Evolutionary conservation across 2,888 invertebrate species (phyloP), one percentile per base, ranked within the genome.

Genomic region (Hoplodrina ambigua): DNA sequence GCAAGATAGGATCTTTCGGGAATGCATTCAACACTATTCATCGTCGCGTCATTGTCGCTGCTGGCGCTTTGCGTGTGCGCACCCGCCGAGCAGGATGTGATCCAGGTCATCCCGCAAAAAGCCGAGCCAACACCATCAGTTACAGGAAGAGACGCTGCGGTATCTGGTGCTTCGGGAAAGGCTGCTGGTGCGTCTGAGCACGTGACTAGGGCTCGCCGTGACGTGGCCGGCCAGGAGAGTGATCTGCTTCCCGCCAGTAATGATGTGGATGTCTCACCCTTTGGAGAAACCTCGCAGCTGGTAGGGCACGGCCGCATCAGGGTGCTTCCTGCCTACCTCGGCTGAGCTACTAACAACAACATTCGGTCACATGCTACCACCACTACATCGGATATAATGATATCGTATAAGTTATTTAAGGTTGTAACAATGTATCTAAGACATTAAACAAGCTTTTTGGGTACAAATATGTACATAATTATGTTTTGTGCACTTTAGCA

Each of bases 11-110:
- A 94, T 91, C 93, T 67, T 75, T 93, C 72, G 87, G 89, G 85
- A 92, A 96, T 96, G 96, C 94, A 90, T 92, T 93, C 92, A 88
- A 91, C 90, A 85, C 85, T 93, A 57, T 95, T 94, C 86, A 88
- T 89, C 91, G 93, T 93, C 92, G 95, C 92, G 88, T 94, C 91
- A 87, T 79, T 95, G 87, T 93, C 92, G 92, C 88, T 94, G 90
- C 86, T 94, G 77, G 94, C 90, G 83, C 88, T 84, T 60, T 95
- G 93, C 94, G 90, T 84, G 0, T 91, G 94, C 94, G 92, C 92
- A 52, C 94, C 95, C 72, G 85, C 75, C 75, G 90, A 84, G 69
- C 88, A 88, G 86, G 93, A 94, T 77, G 94, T 92, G 91, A 94
- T 95, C 88, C 92, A 95, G 87, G 93, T 91, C 88, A 94, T 95